These are phyloP conservation scores for Bugula neritina DNA, from an alignment of 2,888 invertebrate species.

Conservation along the genomic window DNA sequence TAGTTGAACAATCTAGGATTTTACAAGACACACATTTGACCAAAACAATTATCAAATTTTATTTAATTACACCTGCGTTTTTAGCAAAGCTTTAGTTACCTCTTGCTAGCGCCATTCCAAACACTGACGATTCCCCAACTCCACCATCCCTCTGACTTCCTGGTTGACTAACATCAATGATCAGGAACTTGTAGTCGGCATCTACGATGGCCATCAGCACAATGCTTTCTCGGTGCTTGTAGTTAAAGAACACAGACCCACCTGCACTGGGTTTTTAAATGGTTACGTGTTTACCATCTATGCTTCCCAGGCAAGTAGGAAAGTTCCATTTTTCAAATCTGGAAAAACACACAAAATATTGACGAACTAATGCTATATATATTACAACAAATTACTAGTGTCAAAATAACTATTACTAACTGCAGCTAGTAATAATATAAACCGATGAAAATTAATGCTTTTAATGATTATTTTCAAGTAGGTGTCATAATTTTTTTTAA, in stretches of 20 bases:
- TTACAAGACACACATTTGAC: too few relatives aligned
- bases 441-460: too few relatives aligned
- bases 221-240: slow-evolving; percentile 11
- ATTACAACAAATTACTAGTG: too few relatives aligned
- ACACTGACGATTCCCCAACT: neutral
- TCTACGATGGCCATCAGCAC: neutral
- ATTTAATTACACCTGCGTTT: too few relatives aligned
- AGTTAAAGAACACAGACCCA: neutral
- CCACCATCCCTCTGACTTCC: neutral
- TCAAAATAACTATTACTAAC: too few relatives aligned
- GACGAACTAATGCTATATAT: too few relatives aligned
- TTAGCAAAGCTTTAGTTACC: too few relatives aligned
- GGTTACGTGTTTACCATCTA: neutral
- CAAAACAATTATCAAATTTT: too few relatives aligned
- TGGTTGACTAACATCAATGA: neutral
- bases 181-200: slow-evolving; percentile 2
- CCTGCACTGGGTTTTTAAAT: neutral
- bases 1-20: too few relatives aligned
- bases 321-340: slow-evolving; percentile 12
- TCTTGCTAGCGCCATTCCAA: neutral
- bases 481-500: too few relatives aligned
- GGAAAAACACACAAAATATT: neutral
- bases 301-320: neutral
- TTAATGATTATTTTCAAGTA: too few relatives aligned
- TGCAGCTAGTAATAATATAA: too few relatives aligned